Base-by-base conservation (phyloP, 2,113 vertebrate genomes). In the Elachura formosa region DNA sequence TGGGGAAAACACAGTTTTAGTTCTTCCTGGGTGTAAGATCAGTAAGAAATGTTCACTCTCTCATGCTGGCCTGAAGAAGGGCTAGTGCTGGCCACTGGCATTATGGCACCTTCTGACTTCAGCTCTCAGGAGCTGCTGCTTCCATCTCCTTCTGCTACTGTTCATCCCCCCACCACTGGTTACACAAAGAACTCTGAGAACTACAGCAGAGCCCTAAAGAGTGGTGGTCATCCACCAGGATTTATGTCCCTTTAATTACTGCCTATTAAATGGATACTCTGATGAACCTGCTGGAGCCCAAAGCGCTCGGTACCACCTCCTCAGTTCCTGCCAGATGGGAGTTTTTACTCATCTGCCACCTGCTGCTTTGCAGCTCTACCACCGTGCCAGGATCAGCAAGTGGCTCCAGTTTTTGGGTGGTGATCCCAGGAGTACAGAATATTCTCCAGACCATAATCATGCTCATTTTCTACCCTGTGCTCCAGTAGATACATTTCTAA, bases 401-500 rank as follows among this genome's bases (percentile, higher is more conserved):
- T 26, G 21, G 24, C 56, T 89, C 63, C 75, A 69, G 82, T 38
- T 66, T 68, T 83, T 76, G 85, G 75, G 90, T 88, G 72, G 79
- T 20, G 67, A 74, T 85, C 85, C 88, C 82, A 66, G 41, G 90
- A 79, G 78, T 2, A 58, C 0, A 62, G 33, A 92, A 62, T 33
- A 76, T 33, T 51, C 82, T 88, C 26, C 63, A 94, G 34, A 34
- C 28, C 67, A 11, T 79, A 77, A 58, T 14, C 5, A 3, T 71
- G 40, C 34, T 88, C 9, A 51, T 93, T 94, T 85, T 85, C 79
- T 76, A 80, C 38, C 43, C 78, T 46, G 29, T 90, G 90, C 84
- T 63, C 46, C 76, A 80, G 79, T 59, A 84, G 79, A 95, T 77
- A 93, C 38, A 46, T 41, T 93, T 92, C 75, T 77, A 95, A 96